These are phyloP conservation scores for Gastrophryne carolinensis DNA, from an alignment of 2,797 vertebrate species.

Conservation along the genomic window DNA sequence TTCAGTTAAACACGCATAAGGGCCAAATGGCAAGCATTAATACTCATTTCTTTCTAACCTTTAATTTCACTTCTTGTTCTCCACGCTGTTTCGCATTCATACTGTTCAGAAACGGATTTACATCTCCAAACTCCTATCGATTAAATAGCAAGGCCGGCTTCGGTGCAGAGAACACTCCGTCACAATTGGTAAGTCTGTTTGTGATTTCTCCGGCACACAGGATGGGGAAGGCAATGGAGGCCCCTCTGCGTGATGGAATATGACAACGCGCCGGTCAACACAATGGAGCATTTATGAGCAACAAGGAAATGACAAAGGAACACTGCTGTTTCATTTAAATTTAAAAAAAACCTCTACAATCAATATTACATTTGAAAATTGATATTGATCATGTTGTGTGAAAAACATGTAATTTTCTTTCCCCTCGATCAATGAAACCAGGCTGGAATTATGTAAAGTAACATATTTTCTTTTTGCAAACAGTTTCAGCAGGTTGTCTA, in stretches of 20 bases:
- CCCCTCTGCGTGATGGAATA: conserved; percentile 65
- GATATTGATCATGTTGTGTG: conserved; percentile 60
- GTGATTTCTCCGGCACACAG: conserved; percentile 14
- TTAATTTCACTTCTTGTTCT: conserved; percentile 6
- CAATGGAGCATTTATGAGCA: conserved; percentile 62
- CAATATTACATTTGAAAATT: conserved; percentile 73
- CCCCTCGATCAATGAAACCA: conserved; percentile 55
- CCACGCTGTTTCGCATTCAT: conserved; percentile 26
- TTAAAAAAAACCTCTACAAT: conserved; percentile 64
- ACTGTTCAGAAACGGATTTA: conserved; percentile 40
- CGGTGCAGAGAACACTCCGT: conserved; percentile 17
- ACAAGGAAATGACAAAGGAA: conserved; percentile 69
- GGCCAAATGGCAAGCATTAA: conserved; percentile 4
- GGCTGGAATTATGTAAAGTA: conserved; percentile 58
- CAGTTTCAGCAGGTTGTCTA: conserved; percentile 38
- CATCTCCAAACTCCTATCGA: conserved; percentile 25
- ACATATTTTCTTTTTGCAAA: conserved; percentile 1
- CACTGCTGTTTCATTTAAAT: conserved; percentile 70
- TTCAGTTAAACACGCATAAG: not conserved
- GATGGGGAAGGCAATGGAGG: conserved; percentile 22
- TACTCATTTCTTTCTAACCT: conserved; percentile 12
- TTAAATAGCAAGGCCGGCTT: conserved; percentile 15
- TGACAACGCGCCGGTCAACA: conserved; percentile 66
- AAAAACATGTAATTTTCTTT: conserved; percentile 54
- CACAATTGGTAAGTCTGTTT: conserved; percentile 30